phyloP scores from a whole-genome alignment of 2,113 vertebrate species.

The Melierax canorus region DNA sequence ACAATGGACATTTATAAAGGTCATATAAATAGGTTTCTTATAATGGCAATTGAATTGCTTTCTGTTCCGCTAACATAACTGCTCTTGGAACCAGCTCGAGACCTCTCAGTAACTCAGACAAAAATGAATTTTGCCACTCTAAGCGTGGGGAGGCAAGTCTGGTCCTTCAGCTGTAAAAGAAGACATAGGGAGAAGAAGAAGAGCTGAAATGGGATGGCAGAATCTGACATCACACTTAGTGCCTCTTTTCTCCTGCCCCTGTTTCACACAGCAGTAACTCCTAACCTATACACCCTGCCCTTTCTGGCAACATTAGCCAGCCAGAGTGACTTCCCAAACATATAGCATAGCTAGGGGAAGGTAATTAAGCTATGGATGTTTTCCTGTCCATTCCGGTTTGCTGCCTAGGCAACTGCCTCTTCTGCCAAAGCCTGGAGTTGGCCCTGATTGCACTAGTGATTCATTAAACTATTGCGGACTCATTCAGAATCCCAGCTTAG shows the following conservation, averaged over 20 bases:
- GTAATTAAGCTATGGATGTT: neutral
- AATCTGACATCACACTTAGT: neutral
- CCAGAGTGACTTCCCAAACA: neutral
- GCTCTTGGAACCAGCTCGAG: neutral
- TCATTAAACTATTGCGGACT: neutral
- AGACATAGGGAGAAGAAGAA: neutral
- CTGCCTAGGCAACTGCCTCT: neutral
- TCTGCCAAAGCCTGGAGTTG: neutral
- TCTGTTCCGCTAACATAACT: conserved; percentile 1
- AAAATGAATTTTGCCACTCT: neutral
- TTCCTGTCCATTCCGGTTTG: neutral
- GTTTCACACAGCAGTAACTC: neutral
- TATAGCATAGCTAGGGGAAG: neutral
- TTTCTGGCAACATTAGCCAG: neutral
- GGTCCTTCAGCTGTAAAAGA: neutral
- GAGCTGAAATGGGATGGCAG: neutral
- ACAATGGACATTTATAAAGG: conserved; percentile 29
- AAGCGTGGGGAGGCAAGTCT: neutral
- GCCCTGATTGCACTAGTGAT: neutral
- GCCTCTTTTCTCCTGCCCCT: neutral
- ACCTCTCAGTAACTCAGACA: neutral
- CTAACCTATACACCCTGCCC: neutral
- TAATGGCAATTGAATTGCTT: conserved; percentile 7
- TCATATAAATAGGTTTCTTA: conserved; percentile 27
- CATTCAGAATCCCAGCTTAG: neutral